Evolutionary conservation across 2,797 vertebrate genomes (phyloP), one percentile per base, ranked within the genome.

Genomic region (Myotis pilosus): DNA sequence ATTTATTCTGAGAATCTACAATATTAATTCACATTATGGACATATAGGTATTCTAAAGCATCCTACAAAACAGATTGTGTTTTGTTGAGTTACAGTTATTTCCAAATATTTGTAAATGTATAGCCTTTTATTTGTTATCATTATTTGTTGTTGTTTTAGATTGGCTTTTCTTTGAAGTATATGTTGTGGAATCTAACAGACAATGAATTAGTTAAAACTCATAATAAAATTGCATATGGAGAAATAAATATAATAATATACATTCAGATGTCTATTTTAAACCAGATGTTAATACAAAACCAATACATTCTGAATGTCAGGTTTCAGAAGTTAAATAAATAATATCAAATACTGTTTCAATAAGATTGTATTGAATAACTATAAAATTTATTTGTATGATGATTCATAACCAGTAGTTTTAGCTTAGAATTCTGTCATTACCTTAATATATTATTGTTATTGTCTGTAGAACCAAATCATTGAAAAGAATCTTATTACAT

Each of bases 251-350:
- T 15, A 30, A 11, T 8, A 60, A 62, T 2, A 74, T 12, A 89
- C 1, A 41, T 6, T 83, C 28, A 83, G 79, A 55, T 55, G 19
- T 1, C 36, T 44, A 87, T 68, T 78, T 89, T 72, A 66, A 87
- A 53, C 8, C 3, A 25, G 76, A 16, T 76, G 16, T 69, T 69
- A 13, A 87, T 76, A 76, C 25, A 88, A 64, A 80, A 51, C 9
- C 20, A 53, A 76, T 84, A 66, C 9, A 92, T 79, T 80, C 28
- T 96, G 38, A 91, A 79, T 82, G 10, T 81, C 49, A 89, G 6
- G 28, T 78, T 80, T 89, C 92, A 93, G n/a, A 75, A 22, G 5
- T 51, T 60, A 74, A 91, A 89, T 78, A 78, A 92, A 74, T 78
- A 75, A 78, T 51, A 30, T 22, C 30, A 79, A 96, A 81, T n/a